These are phyloP conservation scores for Scartelaos histophorus DNA, from an alignment of 2,113 vertebrate genomes.

Conservation along the genomic window DNA sequence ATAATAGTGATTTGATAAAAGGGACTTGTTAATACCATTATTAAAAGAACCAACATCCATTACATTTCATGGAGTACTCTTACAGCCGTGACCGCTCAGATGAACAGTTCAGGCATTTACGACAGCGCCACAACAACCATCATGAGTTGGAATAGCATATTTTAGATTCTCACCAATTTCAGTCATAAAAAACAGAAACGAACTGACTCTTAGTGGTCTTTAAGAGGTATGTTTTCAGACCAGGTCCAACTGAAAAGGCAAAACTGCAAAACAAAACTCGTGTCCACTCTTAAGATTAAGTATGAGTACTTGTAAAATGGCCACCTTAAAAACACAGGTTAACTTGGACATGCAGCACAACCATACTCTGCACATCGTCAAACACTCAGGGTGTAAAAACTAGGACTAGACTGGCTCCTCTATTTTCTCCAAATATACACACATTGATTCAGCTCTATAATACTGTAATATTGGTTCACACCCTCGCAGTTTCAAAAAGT, in stretches of 20 bases:
- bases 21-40: constrained; percentile 71
- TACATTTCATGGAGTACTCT: constrained; percentile 72
- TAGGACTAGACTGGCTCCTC: constrained; percentile 77
- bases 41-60: constrained; percentile 72
- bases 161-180: constrained; percentile 56
- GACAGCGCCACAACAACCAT: constrained; percentile 70
- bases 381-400: constrained; percentile 79
- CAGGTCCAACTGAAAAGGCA: constrained; percentile 47
- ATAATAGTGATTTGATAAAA: constrained; percentile 69
- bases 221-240: constrained; percentile 65
- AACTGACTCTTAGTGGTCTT: constrained; percentile 49
- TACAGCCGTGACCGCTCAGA: constrained; percentile 62
- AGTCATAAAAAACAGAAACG: constrained; percentile 57
- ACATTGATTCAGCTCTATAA: constrained; percentile 78
- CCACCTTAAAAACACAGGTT: constrained; percentile 80
- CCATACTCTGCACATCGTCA: constrained; percentile 80
- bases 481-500: constrained; percentile 75
- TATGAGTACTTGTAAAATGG: constrained; percentile 75
- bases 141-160: constrained; percentile 55
- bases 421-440: constrained; percentile 81
- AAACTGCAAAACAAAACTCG: constrained; percentile 18
- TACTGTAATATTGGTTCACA: constrained; percentile 79
- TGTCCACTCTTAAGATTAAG: constrained; percentile 70
- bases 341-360: constrained; percentile 82
- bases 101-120: constrained; percentile 67